Conservation (phyloP, 1,140 invertebrate species). For the Melitaea cinxia region DNA sequence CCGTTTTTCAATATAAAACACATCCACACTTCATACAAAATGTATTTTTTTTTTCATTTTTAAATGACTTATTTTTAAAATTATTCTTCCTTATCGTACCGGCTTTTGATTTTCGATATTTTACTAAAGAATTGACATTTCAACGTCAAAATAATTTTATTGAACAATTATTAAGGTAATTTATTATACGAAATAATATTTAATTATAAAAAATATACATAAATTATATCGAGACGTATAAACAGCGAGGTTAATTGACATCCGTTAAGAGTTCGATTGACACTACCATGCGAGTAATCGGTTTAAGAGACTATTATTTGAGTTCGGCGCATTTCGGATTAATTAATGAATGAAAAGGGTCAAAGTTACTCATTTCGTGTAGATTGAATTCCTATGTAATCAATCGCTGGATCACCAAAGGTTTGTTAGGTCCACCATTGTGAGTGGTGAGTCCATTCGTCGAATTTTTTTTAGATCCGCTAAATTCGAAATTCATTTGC, state of each 20-base stretch:
- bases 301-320: constrained; percentile 76
- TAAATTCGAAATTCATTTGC: constrained; percentile 1
- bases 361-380: constrained; percentile 65
- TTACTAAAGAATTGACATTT: no score
- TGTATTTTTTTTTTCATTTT: no score
- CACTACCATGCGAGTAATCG: constrained; percentile 68
- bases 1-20: no score
- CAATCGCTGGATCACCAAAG: constrained; percentile 39
- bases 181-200: no score
- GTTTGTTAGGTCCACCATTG: constrained; percentile 24
- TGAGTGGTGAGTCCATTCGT: not conserved
- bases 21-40: no score
- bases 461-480: constrained; percentile 8
- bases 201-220: not conserved
- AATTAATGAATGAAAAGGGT: constrained; percentile 79
- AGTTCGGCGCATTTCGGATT: constrained; percentile 68
- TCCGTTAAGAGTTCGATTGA: constrained; percentile 60
- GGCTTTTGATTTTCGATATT: no score
- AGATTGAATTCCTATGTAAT: constrained; percentile 63
- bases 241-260: constrained; percentile 58
- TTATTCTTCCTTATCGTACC: no score
- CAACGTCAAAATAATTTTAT: no score
- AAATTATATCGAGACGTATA: constrained; percentile 6
- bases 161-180: no score
- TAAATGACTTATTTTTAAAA: no score